Conservation (phyloP, 2,888 invertebrate genomes). For the Galeopsomyia nigrocyanea region DNA sequence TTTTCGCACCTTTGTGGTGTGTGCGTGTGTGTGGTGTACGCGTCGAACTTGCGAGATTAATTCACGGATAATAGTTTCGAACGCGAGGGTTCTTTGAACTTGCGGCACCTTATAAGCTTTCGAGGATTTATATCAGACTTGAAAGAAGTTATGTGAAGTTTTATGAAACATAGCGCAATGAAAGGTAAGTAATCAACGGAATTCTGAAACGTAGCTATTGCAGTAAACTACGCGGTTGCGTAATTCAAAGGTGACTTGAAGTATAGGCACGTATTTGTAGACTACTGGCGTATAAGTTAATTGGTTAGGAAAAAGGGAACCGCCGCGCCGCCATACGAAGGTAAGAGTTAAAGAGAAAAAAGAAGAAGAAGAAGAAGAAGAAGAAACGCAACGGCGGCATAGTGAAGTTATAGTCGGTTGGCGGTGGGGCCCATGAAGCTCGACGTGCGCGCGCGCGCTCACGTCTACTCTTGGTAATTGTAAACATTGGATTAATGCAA, state of each 20-base stretch:
- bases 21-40: too few relatives aligned
- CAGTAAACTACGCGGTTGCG: constrained; percentile 3
- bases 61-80: too few relatives aligned
- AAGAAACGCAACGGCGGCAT: constrained; percentile 3
- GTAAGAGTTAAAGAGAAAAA: constrained; percentile 17
- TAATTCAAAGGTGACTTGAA: constrained; percentile 31
- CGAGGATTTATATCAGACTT: too few relatives aligned
- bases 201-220: neutral
- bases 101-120: too few relatives aligned
- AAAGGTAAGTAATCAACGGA: too few relatives aligned
- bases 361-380: neutral
- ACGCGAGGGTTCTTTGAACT: too few relatives aligned
- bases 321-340: constrained; percentile 20
- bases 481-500: constrained; percentile 70
- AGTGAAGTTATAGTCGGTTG: neutral
- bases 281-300: constrained; percentile 32
- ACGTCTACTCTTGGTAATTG: constrained; percentile 63
- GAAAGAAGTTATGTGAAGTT: too few relatives aligned
- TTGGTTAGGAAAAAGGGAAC: constrained; percentile 33
- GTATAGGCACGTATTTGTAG: constrained; percentile 39
- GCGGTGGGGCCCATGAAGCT: neutral
- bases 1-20: too few relatives aligned
- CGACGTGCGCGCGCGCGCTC: constrained; percentile 1
- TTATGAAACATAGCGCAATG: too few relatives aligned
- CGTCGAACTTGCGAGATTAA: too few relatives aligned